Base-by-base conservation (phyloP, 1,140 invertebrate species). In the Drosophila sulfurigaster region DNA sequence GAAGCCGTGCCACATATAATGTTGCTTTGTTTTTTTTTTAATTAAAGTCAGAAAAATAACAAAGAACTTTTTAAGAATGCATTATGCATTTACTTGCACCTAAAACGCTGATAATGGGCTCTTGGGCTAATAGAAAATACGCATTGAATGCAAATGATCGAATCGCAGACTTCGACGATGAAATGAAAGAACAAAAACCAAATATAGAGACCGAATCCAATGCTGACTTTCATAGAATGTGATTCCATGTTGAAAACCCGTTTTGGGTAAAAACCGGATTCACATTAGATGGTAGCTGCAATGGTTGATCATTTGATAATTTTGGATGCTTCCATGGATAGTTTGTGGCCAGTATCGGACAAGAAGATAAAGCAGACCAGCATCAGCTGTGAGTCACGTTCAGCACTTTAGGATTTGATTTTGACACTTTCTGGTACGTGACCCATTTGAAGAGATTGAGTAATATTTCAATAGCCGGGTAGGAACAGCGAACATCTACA, bases 81-180 rank as follows among this genome's bases (percentile, higher is more conserved):
- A 82, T 87, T 70, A 86, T 86, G 82, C 75, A 87, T 32, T 32
- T 32, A 32, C 32, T 70, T 38, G 63, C 66, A 74, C 83, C 71
- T 82, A 87, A 83, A 83, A 82, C 64, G 28, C 60, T 58, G 45
- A 60, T 88, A 86, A 87, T 82, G 79, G 76, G 48, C 60, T 57
- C 15, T 43, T 51, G 63, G 49, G 58, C 41, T 62, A 69, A 51
- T 63, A 81, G 57, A 78, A 62, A 38, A 62, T 78, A 76, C 85
- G 64, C 72, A 82, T 88, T 88, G 82, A 87, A 87, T 87, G 82
- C 83, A 87, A 87, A 87, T 87, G 80, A 87, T 73, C 43, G 52
- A 28, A 64, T 35, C 54, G 56, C 58, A 43, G 63, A 73, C 60
- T 32, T 51, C 15, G 63, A 65, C 10, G 41, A 58, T 68, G 20